Percentiles rank a stretch among this genome's conserved stretches.
phyloP scores from a whole-genome alignment of 2,113 vertebrate genomes.

The Plectropomus leopardus region DNA sequence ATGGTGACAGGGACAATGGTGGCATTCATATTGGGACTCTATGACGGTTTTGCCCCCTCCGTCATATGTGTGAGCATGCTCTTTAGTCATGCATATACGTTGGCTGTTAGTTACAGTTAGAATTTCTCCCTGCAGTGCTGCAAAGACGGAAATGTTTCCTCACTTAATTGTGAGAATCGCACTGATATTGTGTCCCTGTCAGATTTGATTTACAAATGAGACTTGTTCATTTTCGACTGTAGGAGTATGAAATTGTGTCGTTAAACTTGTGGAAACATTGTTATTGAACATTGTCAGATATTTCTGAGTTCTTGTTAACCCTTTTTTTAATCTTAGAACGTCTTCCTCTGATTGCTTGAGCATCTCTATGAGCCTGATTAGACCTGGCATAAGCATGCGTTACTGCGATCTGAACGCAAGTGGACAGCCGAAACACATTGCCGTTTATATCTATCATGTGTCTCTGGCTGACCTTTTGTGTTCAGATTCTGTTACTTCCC shows the following conservation, averaged over 20 bases:
- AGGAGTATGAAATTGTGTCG: not conserved
- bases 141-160: slow-evolving; percentile 15
- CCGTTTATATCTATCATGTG: too few species aligned
- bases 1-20: slow-evolving; percentile 73
- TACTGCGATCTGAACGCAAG: too few species aligned
- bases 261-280: not conserved
- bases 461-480: too few species aligned
- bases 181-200: not conserved
- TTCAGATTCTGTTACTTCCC: too few species aligned
- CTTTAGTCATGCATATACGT: slow-evolving; percentile 72
- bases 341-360: not conserved
- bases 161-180: not conserved
- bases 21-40: slow-evolving; percentile 69
- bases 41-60: slow-evolving; percentile 66
- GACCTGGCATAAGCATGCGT: too few species aligned
- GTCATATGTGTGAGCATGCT: slow-evolving; percentile 66
- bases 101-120: slow-evolving; percentile 42
- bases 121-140: slow-evolving; percentile 27
- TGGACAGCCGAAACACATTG: too few species aligned
- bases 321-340: not conserved
- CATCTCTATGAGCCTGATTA: too few species aligned
- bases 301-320: not conserved
- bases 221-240: not conserved
- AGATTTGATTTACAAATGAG: not conserved
- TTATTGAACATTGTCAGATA: not conserved